Base-by-base conservation (phyloP, 2,888 invertebrate genomes). In the Rotaria magnacalcarata region DNA sequence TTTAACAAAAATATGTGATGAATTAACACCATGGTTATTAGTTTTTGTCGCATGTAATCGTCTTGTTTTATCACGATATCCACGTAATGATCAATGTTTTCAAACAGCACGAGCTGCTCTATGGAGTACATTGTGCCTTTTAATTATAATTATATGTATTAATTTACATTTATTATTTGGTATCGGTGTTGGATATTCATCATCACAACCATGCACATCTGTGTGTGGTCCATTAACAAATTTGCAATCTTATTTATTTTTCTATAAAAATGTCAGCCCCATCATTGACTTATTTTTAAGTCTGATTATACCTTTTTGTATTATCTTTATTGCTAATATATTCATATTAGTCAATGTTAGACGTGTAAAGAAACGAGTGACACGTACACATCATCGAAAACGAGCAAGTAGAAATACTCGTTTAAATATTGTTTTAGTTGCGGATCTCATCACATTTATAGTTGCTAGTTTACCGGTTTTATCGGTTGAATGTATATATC, bases 31-130 rank as follows among this genome's bases (percentile, higher is more conserved):
- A 24, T 80, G 80, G 80, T 10, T 80, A 16, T 80, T 80, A 80
- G 80, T 80, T 47, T n/a, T 80, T 41, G 80, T 80, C 11, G 80
- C 80, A n/a, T 80, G 80, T 34, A 80, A 80, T 80, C 80, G 80
- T 11, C 47, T 80, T 8, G 47, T 80, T 47, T 34, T 80, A 43
- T 47, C 80, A 80, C 43, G 47, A 4, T 80, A 47, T 80, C 80
- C 80, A n/a, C 80, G 80, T 47, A 80, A 47, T 80, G 47, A 47
- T 80, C 80, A 43, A 41, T 67, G 16, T 11, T 34, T 67, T 67
- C 67, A 67, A 67, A 67, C 67, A 43, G 14, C 80, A 11, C 43
- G 47, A 24, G 43, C 80, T n/a, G 80, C 80, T 5, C 2, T 80
- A 47, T 80, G 47, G 47, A 80, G 80, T 47, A 11, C 80, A n/a